Conservation (phyloP, 2,888 invertebrate genomes). For the Cotesia congregata region DNA sequence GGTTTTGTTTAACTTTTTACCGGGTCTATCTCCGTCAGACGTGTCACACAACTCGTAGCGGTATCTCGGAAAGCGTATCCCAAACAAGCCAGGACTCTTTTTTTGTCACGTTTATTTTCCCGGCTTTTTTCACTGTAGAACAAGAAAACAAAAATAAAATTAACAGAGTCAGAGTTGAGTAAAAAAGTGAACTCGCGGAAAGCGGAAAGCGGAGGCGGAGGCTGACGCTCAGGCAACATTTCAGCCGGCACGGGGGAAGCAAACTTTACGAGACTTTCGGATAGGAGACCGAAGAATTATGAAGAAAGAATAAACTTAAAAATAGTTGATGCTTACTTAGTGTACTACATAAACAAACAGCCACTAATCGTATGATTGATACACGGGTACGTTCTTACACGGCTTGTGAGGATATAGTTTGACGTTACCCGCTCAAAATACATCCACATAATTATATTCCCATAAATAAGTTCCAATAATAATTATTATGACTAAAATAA, state of each 20-base stretch:
- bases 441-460: slow-evolving; percentile 21
- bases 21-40: not conserved
- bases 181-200: not conserved
- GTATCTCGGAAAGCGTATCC: slow-evolving; percentile 1
- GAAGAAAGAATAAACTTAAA: slow-evolving; percentile 11
- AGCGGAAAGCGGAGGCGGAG: not conserved
- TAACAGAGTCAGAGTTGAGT: not conserved
- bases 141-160: not conserved
- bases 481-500: not conserved
- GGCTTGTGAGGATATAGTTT: slow-evolving; percentile 20
- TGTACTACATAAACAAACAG: slow-evolving; percentile 26
- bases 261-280: not conserved
- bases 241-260: not conserved
- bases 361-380: slow-evolving; percentile 34
- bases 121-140: not conserved
- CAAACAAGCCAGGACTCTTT: not conserved
- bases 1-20: slow-evolving; percentile 10
- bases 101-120: not conserved
- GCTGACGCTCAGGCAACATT: too few species aligned
- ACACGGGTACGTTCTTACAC: slow-evolving; percentile 10
- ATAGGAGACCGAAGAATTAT: not conserved
- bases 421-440: slow-evolving; percentile 32
- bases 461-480: slow-evolving; percentile 12
- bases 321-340: slow-evolving; percentile 19
- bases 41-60: not conserved